Evolutionary conservation across 2,113 vertebrate species (phyloP).

Genomic region (Leucoraja erinaceus): DNA sequence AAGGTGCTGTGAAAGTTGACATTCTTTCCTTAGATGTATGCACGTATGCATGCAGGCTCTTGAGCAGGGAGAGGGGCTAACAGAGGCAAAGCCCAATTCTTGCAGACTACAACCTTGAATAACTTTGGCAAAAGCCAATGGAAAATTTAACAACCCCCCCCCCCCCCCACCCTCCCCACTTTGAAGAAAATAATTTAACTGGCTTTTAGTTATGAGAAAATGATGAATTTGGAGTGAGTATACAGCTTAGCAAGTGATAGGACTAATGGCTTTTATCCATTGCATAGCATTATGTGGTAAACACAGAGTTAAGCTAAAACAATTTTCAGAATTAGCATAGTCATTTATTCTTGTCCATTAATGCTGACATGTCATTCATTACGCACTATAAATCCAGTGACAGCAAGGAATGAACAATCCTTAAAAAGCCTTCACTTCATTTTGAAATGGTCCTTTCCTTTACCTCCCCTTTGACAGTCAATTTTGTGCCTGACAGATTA

Average conservation of each 20-base stretch:
- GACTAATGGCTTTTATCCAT: neutral
- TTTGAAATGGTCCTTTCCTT: constrained; percentile 33
- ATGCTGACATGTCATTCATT: constrained; percentile 36
- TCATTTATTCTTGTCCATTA: constrained; percentile 38
- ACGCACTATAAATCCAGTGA: constrained; percentile 28
- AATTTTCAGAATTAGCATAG: constrained; percentile 34
- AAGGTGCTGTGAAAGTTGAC: neutral
- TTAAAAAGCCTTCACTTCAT: constrained; percentile 38
- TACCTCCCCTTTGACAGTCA: constrained; percentile 34
- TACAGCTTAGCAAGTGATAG: neutral
- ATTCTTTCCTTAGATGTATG: neutral
- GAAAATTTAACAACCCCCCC: neutral
- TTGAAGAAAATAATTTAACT: neutral
- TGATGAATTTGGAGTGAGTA: neutral
- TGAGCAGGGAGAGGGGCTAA: too few relatives aligned
- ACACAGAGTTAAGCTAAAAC: constrained; percentile 21
- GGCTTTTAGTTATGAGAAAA: neutral
- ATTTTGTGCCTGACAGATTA: constrained; percentile 36
- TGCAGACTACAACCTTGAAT: neutral
- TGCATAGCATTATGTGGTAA: neutral
- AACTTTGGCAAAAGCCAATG: neutral
- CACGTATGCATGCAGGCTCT: neutral
- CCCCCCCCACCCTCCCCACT: neutral
- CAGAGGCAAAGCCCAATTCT: neutral
- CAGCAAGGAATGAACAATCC: constrained; percentile 26